Evolutionary conservation across 2,888 invertebrate species (phyloP), one percentile per base, ranked within the genome.

Genomic region (Willowsia nigromaculata): DNA sequence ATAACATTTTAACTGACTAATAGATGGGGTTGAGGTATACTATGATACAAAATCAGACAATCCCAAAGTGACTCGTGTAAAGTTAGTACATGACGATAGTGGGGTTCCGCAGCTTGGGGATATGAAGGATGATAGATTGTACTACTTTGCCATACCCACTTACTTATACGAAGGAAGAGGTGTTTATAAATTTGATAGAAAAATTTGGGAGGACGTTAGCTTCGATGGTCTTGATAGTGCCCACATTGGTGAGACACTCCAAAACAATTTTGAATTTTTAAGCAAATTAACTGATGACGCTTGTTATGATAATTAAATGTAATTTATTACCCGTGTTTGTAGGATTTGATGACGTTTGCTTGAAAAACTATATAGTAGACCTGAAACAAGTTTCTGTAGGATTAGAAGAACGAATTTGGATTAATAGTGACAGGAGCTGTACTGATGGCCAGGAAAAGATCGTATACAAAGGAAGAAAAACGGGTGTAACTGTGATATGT

Each of bases 361-460:
- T 92, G 13, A 11, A 68, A 9, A 33, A 82, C 7, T 92, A 92
- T 76, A 83, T 91, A 1, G 13, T 0, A 0, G 86, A 85, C 6
- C 9, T 87, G 13, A 37, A 65, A 7, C 68, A 59, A 6, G 40
- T 92, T 0, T 50, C 82, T 2, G 59, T 85, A 7, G 92, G 92
- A 15, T 90, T 91, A 13, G 91, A 92, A 27, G 92, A 92, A 53
- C 78, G 92, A 78, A 91, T 92, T 65, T 92, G 81, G 50, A 85
- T 90, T 15, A 80, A 90, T 53, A 74, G 11, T 7, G n/a, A 5
- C 1, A 82, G 76, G 18, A 40, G 37, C 1, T n/a, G 74, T 13
- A 1, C 15, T 30, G 27, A 5, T 59, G 53, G 53, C 18, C 50
- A 11, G 11, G 47, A 33, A 13, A 50, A 30, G 13, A 25, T 25